Evolutionary conservation across 2,888 invertebrate genomes (phyloP), one percentile per base, ranked within the genome.

Genomic region (Aphrophora alni): DNA sequence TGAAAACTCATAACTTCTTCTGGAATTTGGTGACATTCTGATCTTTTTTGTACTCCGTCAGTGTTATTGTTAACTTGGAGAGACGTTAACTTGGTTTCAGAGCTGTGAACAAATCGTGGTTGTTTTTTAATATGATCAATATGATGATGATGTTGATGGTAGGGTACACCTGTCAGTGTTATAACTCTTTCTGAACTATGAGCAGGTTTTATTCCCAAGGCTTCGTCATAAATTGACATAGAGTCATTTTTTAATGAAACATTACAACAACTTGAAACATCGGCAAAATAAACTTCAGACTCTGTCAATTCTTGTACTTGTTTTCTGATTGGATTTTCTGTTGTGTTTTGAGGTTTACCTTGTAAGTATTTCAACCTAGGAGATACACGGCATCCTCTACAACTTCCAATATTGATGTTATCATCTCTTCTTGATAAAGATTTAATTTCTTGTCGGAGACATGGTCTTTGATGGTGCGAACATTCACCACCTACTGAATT

Each of bases 241-340:
- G 91, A 91, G 82, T 90, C 89, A 84, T 90, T 89, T 81, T 89
- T 85, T 0, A 94, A 91, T 3, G 94, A 94, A 75, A 93, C 93
- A 85, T 94, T 94, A 86, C 95, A 95, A 86, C 95, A 95, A 26
- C 86, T 87, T 28, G 95, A 95, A 0, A 95, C 95, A 85, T 96
- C 95, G 0, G 95, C 95, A 86, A 96, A 96, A 87, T 96, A 96
- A 0, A 96, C 93, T 87, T 96, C 96, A 0, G 95, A 95, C 86
- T 95, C 95, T 0, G 94, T 91, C 28, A 92, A 91, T 86, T 93
- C 93, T 14, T 88, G 78, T 21, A 73, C 86, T 82, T 90, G 91
- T 21, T 87, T 87, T 0, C 71, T 78, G n/a, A 70, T n/a, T 12
- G 71, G 21, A 27, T 75, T 72, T 21, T 24, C 86, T 75, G 85